Percentiles rank a stretch among this genome's conserved stretches.
These are phyloP conservation scores for Myopa testacea DNA, from an alignment of 2,888 invertebrate species.

Conservation along the genomic window DNA sequence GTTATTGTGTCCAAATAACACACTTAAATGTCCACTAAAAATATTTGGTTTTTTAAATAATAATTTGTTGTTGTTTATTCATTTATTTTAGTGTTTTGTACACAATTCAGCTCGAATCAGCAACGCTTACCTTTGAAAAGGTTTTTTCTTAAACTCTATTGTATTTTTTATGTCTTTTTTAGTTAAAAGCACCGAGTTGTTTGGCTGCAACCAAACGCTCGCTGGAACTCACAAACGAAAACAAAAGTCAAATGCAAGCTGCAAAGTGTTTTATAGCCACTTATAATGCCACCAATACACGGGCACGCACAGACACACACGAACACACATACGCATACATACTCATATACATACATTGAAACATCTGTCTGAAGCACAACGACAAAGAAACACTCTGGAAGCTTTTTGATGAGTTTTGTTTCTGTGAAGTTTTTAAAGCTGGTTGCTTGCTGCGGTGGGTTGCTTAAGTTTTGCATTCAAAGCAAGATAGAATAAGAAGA, in stretches of 20 bases:
- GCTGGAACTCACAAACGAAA: slow-evolving; percentile 68
- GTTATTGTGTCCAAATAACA: too few relatives aligned
- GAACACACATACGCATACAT: slow-evolving; percentile 42
- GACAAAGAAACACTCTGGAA: background rate
- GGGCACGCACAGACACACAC: slow-evolving; percentile 65
- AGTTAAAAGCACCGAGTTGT: slow-evolving; percentile 52
- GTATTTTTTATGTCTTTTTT: slow-evolving; percentile 42
- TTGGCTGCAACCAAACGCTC: slow-evolving; percentile 65
- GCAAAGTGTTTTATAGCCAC: slow-evolving; percentile 72
- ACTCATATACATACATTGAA: slow-evolving; percentile 42
- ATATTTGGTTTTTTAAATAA: too few relatives aligned
- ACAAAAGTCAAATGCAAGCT: slow-evolving; percentile 68
- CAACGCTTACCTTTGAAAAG: slow-evolving; percentile 36
- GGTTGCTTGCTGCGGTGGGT: background rate
- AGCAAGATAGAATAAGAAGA: background rate
- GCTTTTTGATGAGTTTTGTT: background rate
- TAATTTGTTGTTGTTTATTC: too few relatives aligned
- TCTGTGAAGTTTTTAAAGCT: background rate
- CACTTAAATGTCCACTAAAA: too few relatives aligned
- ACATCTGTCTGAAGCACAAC: background rate
- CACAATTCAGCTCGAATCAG: slow-evolving; percentile 26
- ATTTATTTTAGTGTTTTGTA: background rate
- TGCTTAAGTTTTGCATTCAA: slow-evolving; percentile 2
- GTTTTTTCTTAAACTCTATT: slow-evolving; percentile 48
- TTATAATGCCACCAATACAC: slow-evolving; percentile 64